Base-by-base conservation (phyloP, 2,888 invertebrate genomes). In the Patella depressa region DNA sequence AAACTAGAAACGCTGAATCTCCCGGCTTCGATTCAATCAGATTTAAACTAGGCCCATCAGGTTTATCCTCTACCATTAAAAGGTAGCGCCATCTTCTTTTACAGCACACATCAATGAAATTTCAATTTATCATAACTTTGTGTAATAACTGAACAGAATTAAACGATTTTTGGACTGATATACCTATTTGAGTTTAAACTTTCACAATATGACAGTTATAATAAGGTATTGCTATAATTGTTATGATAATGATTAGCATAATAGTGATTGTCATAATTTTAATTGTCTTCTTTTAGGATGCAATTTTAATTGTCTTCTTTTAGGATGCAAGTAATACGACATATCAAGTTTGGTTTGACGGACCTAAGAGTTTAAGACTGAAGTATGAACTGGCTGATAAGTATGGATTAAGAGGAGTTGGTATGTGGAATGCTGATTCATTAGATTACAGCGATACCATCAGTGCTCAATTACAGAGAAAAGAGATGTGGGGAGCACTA, bases 341-440 rank as follows among this genome's bases (percentile, higher is more conserved):
- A 53, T 86, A 89, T 79, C 91, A 92, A 80, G 82, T 91, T 14
- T 88, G 91, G 87, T 91, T 87, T 79, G 92, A 92, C 80, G 88
- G 91, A 78, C 87, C 88, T 1, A 76, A 83, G 17, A 91, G 91
- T 80, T 82, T 92, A 29, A 69, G 59, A 2, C 45, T 89, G 54
- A 92, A 92, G 80, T 91, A 89, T 79, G 71, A 85, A 15, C 78
- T 86, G 65, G 91, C 91, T 1, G 73, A 81, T 0, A 74, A 78
- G 57, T 72, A 83, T 17, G 82, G 85, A n/a, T 75, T 92, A 70
- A 82, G 88, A 14, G 92, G 92, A 12, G 89, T 91, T 17, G 92
- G 92, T 2, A 90, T 92, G 87, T 92, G 92, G 92, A 88, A 91
- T 70, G 89, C 90, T 11, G 91, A 92, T 82, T 83, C 83, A 73